Conservation (phyloP, 2,797 vertebrate species). For the Gymnodraco acuticeps region DNA sequence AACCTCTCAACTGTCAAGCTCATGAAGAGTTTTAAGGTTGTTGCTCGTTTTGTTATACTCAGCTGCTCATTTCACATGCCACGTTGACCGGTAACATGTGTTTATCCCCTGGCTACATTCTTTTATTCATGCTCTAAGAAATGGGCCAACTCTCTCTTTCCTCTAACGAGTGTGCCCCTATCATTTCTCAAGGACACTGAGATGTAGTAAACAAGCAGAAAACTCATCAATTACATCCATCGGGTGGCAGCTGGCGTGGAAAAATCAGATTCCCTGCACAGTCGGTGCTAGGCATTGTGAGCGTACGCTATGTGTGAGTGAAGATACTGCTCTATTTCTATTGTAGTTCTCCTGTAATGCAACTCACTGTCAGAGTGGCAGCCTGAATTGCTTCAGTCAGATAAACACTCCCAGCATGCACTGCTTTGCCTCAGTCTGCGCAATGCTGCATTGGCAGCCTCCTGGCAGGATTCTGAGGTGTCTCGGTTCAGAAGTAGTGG, state of each 20-base stretch:
- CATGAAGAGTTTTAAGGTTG: neutral
- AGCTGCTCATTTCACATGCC: conserved; percentile 4
- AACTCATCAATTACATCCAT: conserved; percentile 43
- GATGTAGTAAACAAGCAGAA: conserved; percentile 38
- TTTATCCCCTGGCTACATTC: conserved; percentile 49
- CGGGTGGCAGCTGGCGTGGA: conserved; percentile 51
- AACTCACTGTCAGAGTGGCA: conserved; percentile 77
- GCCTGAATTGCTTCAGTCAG: conserved; percentile 77
- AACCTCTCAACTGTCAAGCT: neutral
- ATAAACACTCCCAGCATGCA: conserved; percentile 85
- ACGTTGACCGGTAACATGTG: conserved; percentile 34
- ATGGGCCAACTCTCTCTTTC: conserved; percentile 30
- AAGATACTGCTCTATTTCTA: conserved; percentile 70
- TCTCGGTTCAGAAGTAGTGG: conserved; percentile 68
- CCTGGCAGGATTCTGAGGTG: conserved; percentile 76
- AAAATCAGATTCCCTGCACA: conserved; percentile 35
- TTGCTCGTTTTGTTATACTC: conserved; percentile 16
- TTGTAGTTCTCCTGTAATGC: conserved; percentile 74
- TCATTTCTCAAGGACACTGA: conserved; percentile 52
- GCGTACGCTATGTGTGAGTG: conserved; percentile 20
- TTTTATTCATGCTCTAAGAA: conserved; percentile 40
- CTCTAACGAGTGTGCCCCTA: conserved; percentile 37
- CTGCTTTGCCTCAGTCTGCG: conserved; percentile 76
- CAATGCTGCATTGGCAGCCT: conserved; percentile 79
- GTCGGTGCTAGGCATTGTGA: conserved; percentile 33